phyloP scores from a whole-genome alignment of 2,113 vertebrate genomes.

The Nerophis ophidion region DNA sequence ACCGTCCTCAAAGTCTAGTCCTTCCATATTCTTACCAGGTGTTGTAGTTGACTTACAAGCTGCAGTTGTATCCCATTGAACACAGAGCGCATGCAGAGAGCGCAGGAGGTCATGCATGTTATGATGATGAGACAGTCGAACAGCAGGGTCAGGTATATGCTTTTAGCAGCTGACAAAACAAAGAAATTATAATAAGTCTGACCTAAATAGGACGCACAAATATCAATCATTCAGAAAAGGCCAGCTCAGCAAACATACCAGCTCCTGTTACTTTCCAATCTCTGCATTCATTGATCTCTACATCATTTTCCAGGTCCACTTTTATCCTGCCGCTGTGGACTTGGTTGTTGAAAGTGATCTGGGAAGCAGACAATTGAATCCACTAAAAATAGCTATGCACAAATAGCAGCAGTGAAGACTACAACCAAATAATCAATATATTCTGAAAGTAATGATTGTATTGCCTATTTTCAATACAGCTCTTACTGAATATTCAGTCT shows the following conservation, averaged over 20 bases:
- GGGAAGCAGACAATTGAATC: slow-evolving; percentile 18
- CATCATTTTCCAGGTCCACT: slow-evolving; percentile 83
- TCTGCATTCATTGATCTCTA: slow-evolving; percentile 86
- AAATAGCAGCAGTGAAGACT: no score
- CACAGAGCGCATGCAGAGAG: slow-evolving; percentile 84
- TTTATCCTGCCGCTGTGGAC: slow-evolving; percentile 91
- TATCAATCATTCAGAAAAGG: not conserved
- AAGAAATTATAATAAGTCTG: slow-evolving; percentile 12
- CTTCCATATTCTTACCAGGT: no score
- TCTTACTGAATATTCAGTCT: not conserved
- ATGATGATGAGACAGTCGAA: slow-evolving; percentile 85
- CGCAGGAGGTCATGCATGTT: slow-evolving; percentile 77
- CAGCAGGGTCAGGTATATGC: slow-evolving; percentile 82
- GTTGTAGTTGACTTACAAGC: slow-evolving; percentile 69
- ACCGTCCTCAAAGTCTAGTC: no score
- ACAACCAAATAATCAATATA: no score
- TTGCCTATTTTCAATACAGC: not conserved
- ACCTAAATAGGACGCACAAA: not conserved
- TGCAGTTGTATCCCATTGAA: slow-evolving; percentile 81
- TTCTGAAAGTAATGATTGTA: not conserved
- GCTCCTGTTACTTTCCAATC: slow-evolving; percentile 87
- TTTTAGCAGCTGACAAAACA: slow-evolving; percentile 75
- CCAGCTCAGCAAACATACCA: slow-evolving; percentile 71
- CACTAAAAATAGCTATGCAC: no score
- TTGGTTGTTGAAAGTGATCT: slow-evolving; percentile 89